phyloP scores from a whole-genome alignment of 2,888 invertebrate genomes.

The Cosmorhoe ocellata region DNA sequence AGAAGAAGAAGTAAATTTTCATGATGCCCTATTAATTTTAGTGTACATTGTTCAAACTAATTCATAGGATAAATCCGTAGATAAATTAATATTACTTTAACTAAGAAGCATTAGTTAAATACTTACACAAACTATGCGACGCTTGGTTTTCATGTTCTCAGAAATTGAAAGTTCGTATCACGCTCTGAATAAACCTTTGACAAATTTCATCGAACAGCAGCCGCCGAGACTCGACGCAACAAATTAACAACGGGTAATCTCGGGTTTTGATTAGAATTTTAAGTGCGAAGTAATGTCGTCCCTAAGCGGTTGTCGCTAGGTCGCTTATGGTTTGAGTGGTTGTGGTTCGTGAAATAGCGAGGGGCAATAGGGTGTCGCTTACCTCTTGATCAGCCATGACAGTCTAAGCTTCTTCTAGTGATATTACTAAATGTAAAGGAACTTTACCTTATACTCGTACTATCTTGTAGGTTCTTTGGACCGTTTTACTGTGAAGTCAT shows the following conservation, averaged over 20 bases:
- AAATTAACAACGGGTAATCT: slow-evolving; percentile 33
- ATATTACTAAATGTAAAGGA: slow-evolving; percentile 18
- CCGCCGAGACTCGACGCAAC: slow-evolving; percentile 19
- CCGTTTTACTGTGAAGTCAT: too few relatives aligned
- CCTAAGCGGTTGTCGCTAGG: slow-evolving; percentile 15
- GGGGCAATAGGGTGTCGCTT: slow-evolving; percentile 26
- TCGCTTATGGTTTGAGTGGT: slow-evolving; percentile 14
- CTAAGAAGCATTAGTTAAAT: slow-evolving; percentile 12
- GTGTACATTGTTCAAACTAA: neutral
- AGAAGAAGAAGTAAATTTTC: too few relatives aligned
- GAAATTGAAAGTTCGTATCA: slow-evolving; percentile 24
- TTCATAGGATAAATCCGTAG: slow-evolving; percentile 1
- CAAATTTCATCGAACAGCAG: slow-evolving; percentile 31
- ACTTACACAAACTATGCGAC: slow-evolving; percentile 20
- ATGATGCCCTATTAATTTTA: too few relatives aligned
- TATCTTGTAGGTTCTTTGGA: neutral
- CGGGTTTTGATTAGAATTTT: slow-evolving; percentile 24
- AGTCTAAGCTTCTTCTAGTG: slow-evolving; percentile 26
- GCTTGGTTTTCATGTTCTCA: slow-evolving; percentile 14
- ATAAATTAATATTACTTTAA: too few relatives aligned
- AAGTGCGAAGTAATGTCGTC: slow-evolving; percentile 16
- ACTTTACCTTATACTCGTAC: neutral
- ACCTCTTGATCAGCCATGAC: slow-evolving; percentile 33
- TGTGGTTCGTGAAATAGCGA: slow-evolving; percentile 10
- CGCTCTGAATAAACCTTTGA: slow-evolving; percentile 30